A percentile compares a stretch with the other conserved stretches of the same genome.
Conservation (phyloP, 2,797 vertebrate species). For the Callimico goeldii region DNA sequence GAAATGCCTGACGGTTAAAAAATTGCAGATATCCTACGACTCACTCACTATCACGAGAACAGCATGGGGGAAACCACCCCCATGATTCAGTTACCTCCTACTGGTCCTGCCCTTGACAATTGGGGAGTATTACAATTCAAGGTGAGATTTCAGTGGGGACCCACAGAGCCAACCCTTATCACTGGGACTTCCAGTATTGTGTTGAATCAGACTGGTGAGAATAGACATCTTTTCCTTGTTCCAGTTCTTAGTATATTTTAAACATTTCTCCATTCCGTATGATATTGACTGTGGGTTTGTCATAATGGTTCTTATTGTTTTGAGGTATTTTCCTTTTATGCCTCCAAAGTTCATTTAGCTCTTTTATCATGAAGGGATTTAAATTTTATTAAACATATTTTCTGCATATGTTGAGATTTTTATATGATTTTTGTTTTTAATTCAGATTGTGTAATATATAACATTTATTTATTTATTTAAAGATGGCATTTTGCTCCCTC, state of each 20-base stretch:
- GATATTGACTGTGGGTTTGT: neutral
- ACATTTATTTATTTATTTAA: neutral
- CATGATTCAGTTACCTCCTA: neutral
- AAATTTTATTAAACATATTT: neutral
- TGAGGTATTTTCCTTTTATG: neutral
- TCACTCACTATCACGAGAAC: neutral
- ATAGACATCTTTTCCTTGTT: neutral
- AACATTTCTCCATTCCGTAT: neutral
- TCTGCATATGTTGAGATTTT: neutral
- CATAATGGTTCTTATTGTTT: neutral
- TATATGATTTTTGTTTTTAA: neutral
- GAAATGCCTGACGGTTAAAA: neutral
- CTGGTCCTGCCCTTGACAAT: neutral
- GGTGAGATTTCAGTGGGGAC: neutral
- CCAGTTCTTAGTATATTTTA: neutral
- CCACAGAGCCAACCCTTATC: neutral
- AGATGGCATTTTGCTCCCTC: neutral
- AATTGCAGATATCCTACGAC: neutral
- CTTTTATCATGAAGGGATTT: neutral
- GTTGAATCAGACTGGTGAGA: neutral
- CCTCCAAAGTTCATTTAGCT: neutral
- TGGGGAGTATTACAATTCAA: neutral
- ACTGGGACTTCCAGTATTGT: neutral
- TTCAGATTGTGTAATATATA: neutral
- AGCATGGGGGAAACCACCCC: neutral